Evolutionary conservation across 2,797 vertebrate genomes (phyloP), one percentile per base, ranked within the genome.

Genomic region (Numenius phaeopus): DNA sequence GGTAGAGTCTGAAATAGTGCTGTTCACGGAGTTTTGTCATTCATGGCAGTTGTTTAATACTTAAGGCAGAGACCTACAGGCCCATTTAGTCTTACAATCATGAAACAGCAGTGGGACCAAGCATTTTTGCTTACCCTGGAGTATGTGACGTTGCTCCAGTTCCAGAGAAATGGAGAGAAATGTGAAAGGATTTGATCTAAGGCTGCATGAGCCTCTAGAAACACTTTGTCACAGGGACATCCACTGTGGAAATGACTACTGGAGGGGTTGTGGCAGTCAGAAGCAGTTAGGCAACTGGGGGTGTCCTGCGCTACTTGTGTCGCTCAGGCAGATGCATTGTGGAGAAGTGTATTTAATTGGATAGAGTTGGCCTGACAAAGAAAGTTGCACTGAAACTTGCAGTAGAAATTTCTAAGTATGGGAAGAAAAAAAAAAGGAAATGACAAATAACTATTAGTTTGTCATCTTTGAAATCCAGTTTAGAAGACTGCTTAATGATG

Each of bases 141-240:
- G 7, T 58, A 46, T 10, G 47, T 55, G 37, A 42, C 11, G 4
- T n/a, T 91, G 14, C 21, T 62, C 47, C 14, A 26, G 1, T 44
- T 59, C 42, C 58, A 59, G 61, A 89, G 59, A 44, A 72, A 40
- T 14, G 14, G 70, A 70, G 39, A 50, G 22, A 76, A 64, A 61
- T 12, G 9, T 34, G 29, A 62, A 66, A 80, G 5, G 10, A 73
- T 87, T 87, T 81, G 9, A 82, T 20, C 14, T 54, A 64, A 50
- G 32, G 8, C 37, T 72, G 8, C 0, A 0, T 49, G 34, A 70
- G 39, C 14, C 29, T 89, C 70, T 80, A 69, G 37, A 81, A 78
- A 55, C 7, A 3, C 4, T n/a, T 87, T 15, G 3, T 66, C 4
- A 1, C 0, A 1, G 46, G 17, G 15, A 5, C 15, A 62, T 26